Percentiles rank a stretch among this genome's conserved stretches.
Conservation (phyloP, 2,888 invertebrate species). For the Drosophila kambysellisi region DNA sequence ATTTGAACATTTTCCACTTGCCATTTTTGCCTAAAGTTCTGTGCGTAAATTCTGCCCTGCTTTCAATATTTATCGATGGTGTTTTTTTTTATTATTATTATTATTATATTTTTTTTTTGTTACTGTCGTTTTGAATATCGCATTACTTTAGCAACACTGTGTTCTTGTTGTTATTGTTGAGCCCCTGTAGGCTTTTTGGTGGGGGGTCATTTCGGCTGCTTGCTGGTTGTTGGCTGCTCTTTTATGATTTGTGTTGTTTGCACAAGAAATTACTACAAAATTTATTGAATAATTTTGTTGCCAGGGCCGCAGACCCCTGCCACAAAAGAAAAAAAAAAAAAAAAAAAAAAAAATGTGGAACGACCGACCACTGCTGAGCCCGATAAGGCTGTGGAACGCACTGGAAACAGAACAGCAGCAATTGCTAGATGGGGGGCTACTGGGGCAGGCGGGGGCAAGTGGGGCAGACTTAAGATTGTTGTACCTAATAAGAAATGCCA, state of each 20-base stretch:
- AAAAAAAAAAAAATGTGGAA: neutral
- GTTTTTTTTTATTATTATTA: neutral
- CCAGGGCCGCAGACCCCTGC: conserved; percentile 23
- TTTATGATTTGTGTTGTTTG: conserved; percentile 81
- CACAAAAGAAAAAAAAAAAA: neutral
- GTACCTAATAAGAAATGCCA: conserved; percentile 77
- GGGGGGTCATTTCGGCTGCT: conserved; percentile 33
- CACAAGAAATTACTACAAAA: conserved; percentile 79
- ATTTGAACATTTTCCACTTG: conserved; percentile 34
- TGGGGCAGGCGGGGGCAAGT: neutral
- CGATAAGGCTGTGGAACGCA: conserved; percentile 40
- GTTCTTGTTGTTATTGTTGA: neutral
- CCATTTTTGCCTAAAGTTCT: conserved; percentile 43
- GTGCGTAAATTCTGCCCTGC: conserved; percentile 37
- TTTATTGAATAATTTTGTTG: conserved; percentile 78
- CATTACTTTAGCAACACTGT: conserved; percentile 17
- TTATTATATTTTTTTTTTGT: neutral
- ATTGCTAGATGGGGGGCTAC: neutral
- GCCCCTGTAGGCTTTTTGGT: conserved; percentile 13
- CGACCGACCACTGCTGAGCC: conserved; percentile 33
- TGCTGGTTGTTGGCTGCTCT: conserved; percentile 31
- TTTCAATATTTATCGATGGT: conserved; percentile 56
- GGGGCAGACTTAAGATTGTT: conserved; percentile 43
- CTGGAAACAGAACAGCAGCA: conserved; percentile 1
- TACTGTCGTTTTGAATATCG: conserved; percentile 15